Evolutionary conservation across 2,888 invertebrate genomes (phyloP), one percentile per base, ranked within the genome.

Genomic region (Pollenia labialis): DNA sequence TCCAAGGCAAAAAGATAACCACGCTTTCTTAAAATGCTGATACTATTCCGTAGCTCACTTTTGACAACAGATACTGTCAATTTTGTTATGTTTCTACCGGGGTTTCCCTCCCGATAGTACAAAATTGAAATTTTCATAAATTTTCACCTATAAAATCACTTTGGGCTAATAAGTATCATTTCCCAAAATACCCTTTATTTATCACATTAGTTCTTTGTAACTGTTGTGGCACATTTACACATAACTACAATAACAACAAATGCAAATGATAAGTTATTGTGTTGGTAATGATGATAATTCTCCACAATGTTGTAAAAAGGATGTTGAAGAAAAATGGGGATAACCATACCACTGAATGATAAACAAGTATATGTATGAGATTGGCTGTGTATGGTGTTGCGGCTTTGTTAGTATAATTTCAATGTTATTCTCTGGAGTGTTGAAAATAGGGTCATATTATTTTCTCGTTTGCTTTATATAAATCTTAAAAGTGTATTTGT

Each of bases 381-480:
- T 0, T 66, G n/a, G 48, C 32, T 32, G 23, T 56, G 71, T 52
- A 18, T 16, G 12, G 42, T 9, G 10, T 11, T 80, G 60, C 23
- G 60, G 42, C 71, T 42, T 40, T n/a, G n/a, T 46, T 32, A n/a
- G 46, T 46, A 46, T 52, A 54, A 62, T 69, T 71, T 71, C 62
- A 71, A 71, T 71, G 71, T 9, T 62, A 71, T 71, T 71, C 71
- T 62, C 80, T 32, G 32, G 52, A 80, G 80, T 71, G 54, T 16
- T 54, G 62, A 71, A 71, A 80, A 80, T 71, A 62, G 80, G 80
- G 80, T 80, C 62, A 80, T 52, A 62, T 62, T 62, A 62, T 71
- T 52, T 79, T 44, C n/a, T 69, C n/a, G 18, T 42, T 60, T 46
- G 16, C 16, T 18, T 44, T 54, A 9, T 66, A 46, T 18, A 8